Evolutionary conservation across 2,113 vertebrate genomes (phyloP).

Genomic region (Chaetura pelagica): DNA sequence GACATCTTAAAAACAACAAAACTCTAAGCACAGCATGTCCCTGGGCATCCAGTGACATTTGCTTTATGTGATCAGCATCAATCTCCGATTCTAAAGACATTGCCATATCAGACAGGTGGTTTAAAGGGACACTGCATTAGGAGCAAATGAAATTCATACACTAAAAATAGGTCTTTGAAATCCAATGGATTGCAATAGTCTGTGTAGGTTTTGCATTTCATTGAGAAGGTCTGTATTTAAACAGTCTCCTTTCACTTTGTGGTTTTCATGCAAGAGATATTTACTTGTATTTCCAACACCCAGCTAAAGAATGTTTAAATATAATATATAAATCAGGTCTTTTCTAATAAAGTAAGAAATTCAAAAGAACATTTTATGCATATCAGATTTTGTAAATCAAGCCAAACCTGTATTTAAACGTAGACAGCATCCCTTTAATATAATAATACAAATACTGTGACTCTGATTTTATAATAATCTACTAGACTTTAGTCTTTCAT

Average conservation of each 20-base stretch:
- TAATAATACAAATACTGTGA: constrained; percentile 6
- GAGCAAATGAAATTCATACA: background rate
- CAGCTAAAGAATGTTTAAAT: constrained; percentile 14
- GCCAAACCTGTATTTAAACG: constrained; percentile 47
- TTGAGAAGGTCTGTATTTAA: constrained; percentile 1
- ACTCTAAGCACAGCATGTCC: background rate
- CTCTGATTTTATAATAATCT: constrained; percentile 51
- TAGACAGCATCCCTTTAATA: constrained; percentile 34
- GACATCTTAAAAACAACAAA: background rate
- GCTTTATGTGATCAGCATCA: background rate
- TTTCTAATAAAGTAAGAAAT: constrained; percentile 31
- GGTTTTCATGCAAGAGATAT: constrained; percentile 27
- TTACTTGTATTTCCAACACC: background rate
- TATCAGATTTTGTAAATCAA: constrained; percentile 31
- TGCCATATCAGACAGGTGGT: constrained; percentile 41
- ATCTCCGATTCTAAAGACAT: background rate
- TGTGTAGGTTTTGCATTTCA: constrained; percentile 1
- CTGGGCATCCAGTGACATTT: background rate
- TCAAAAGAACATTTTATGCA: constrained; percentile 24
- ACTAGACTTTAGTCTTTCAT: constrained; percentile 18
- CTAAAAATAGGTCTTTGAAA: constrained; percentile 31
- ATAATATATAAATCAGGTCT: constrained; percentile 12
- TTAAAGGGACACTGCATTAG: constrained; percentile 9
- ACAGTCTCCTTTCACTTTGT: constrained; percentile 12
- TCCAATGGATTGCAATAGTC: background rate